Evolutionary conservation across 2,797 vertebrate species (phyloP), one percentile per base, ranked within the genome.

Genomic region (Rhyacichthys aspro): DNA sequence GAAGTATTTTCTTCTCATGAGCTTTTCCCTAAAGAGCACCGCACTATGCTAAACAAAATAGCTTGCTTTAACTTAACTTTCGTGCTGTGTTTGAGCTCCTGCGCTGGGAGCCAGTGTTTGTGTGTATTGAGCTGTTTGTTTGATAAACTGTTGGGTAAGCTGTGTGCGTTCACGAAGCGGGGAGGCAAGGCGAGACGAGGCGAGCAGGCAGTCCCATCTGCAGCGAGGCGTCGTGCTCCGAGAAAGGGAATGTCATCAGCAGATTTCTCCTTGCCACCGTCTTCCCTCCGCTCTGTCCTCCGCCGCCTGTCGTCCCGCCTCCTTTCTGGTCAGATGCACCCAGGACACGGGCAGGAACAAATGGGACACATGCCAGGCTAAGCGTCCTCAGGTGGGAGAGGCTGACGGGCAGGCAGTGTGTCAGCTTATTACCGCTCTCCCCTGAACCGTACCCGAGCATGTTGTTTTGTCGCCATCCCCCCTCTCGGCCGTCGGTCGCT

Each of bases 41-140:
- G 58, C 53, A 11, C 55, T 43, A 70, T 70, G 60, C 61, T 54
- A 54, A 70, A 60, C 63, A 54, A 56, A 70, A 46, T 37, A 61
- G 71, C 49, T 61, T 18, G 58, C 48, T 62, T 59, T 45, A 46
- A 52, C 67, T 67, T 48, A 32, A 53, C 60, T 58, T 59, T 47
- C 43, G 55, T 28, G 41, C 58, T 61, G 52, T 10, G 49, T 67
- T 54, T 43, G 67, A 69, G 55, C 64, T 9, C 42, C 15, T 32
- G 56, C 9, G 61, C 67, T 67, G 28, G 7, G 28, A 81, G 63
- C 28, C 3, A 38, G 55, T 14, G 60, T 83, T 46, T 71, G 74
- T 68, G 50, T 47, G 38, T 70, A 78, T 76, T 44, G 77, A 85
- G 74, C 59, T 75, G 76, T 84, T 85, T 83, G 81, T 79, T 82